A percentile compares a stretch with the other conserved stretches of the same genome.
phyloP scores from a whole-genome alignment of 2,113 vertebrate species.

The Pomatostomus ruficeps region DNA sequence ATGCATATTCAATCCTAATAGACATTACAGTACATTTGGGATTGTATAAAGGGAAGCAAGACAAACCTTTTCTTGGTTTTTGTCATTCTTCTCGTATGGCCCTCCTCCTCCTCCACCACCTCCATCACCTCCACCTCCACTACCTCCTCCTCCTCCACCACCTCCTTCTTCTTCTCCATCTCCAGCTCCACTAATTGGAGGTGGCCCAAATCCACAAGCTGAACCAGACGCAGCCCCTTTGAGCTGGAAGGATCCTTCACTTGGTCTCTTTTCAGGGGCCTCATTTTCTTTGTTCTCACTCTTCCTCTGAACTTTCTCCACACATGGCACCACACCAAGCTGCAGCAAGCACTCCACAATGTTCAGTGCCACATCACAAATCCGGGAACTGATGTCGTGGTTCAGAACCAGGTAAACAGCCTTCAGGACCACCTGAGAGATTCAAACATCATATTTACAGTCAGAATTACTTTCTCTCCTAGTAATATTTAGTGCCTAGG shows the following conservation, averaged over 20 bases:
- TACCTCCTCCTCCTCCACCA: constrained; percentile 69
- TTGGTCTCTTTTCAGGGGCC: constrained; percentile 75
- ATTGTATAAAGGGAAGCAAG: background rate
- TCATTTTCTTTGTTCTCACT: constrained; percentile 91
- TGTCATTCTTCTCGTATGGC: constrained; percentile 89
- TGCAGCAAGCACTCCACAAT: constrained; percentile 96
- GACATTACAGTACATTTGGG: background rate
- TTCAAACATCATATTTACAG: background rate
- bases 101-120: constrained; percentile 71
- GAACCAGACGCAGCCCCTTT: constrained; percentile 71
- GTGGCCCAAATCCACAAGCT: constrained; percentile 66
- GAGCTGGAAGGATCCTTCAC: constrained; percentile 80
- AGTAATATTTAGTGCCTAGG: background rate
- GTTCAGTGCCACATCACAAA: constrained; percentile 93
- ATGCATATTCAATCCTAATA: background rate
- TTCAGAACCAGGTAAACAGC: constrained; percentile 94
- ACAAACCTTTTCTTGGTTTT: constrained; percentile 83
- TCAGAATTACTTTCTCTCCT: background rate
- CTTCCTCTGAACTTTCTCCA: constrained; percentile 84
- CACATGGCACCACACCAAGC: constrained; percentile 89
- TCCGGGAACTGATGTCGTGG: constrained; percentile 95
- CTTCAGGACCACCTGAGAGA: constrained; percentile 85
- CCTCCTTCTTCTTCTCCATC: constrained; percentile 73
- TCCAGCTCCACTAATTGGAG: constrained; percentile 64
- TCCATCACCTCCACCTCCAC: constrained; percentile 68